Percentiles rank a stretch among this genome's conserved stretches.
phyloP scores from a whole-genome alignment of 2,113 vertebrate species.

The Anguilla japonica region DNA sequence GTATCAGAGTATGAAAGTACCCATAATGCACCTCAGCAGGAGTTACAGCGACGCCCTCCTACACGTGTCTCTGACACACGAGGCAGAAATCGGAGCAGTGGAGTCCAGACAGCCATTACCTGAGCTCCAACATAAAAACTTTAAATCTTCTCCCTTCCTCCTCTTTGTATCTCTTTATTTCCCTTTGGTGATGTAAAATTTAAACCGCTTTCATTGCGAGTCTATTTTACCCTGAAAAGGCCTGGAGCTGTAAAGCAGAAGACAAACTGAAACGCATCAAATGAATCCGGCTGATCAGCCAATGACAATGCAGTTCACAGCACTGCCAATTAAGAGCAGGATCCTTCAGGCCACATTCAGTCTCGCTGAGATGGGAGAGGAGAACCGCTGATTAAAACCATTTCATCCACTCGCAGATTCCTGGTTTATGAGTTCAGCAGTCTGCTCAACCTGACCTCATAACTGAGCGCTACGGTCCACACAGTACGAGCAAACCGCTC shows the following conservation, averaged over 20 bases:
- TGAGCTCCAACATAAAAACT: neutral
- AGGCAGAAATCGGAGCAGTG: neutral
- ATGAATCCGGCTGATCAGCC: neutral
- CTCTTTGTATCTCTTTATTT: neutral
- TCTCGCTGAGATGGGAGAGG: neutral
- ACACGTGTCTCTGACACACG: neutral
- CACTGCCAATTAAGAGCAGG: neutral
- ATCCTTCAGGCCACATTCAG: neutral
- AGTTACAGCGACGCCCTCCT: no score
- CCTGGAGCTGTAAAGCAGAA: neutral
- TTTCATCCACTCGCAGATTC: neutral
- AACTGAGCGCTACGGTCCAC: neutral
- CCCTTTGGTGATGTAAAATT: neutral
- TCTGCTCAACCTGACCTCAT: neutral
- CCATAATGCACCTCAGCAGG: no score
- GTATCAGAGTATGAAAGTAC: no score
- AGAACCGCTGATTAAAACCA: neutral
- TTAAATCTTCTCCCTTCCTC: neutral
- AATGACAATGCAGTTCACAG: neutral
- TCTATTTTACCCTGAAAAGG: neutral
- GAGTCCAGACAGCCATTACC: neutral
- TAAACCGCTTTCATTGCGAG: neutral
- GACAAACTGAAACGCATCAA: neutral
- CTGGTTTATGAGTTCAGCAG: neutral
- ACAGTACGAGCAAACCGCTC: neutral